These are phyloP conservation scores for Pluvianellus socialis DNA, from an alignment of 2,113 vertebrate genomes.

Conservation along the genomic window DNA sequence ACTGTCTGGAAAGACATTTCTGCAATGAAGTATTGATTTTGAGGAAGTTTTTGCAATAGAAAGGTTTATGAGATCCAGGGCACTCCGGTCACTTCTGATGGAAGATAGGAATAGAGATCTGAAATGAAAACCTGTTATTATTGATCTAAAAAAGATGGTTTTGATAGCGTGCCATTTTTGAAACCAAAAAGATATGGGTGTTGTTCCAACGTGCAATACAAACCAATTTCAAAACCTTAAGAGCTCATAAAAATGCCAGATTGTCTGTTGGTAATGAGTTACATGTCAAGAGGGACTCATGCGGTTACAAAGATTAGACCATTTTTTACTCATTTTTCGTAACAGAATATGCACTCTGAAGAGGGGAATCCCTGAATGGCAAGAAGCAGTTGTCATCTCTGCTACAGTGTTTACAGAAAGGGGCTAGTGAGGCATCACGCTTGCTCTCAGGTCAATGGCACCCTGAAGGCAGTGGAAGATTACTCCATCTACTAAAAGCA, in stretches of 20 bases:
- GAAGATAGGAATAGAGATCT: neutral
- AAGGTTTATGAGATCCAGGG: neutral
- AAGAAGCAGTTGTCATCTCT: neutral
- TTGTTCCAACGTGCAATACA: neutral
- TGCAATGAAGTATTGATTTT: conserved; percentile 35
- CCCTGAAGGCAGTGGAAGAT: neutral
- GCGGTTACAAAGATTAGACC: neutral
- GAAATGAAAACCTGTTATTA: neutral
- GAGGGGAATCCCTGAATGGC: neutral
- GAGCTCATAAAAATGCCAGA: neutral
- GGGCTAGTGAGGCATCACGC: neutral
- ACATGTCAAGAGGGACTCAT: neutral
- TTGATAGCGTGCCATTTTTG: neutral
- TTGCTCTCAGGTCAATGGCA: neutral
- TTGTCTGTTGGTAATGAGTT: neutral
- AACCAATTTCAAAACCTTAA: neutral
- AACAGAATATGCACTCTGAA: neutral
- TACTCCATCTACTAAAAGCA: neutral
- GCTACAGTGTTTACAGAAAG: neutral
- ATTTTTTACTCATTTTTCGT: neutral
- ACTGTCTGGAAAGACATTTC: neutral
- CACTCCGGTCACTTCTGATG: neutral
- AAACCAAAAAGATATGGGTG: neutral
- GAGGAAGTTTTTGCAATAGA: conserved; percentile 2
- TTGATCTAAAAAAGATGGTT: neutral